These are phyloP conservation scores for Volucella inflata DNA, from an alignment of 2,888 invertebrate genomes.

Conservation along the genomic window DNA sequence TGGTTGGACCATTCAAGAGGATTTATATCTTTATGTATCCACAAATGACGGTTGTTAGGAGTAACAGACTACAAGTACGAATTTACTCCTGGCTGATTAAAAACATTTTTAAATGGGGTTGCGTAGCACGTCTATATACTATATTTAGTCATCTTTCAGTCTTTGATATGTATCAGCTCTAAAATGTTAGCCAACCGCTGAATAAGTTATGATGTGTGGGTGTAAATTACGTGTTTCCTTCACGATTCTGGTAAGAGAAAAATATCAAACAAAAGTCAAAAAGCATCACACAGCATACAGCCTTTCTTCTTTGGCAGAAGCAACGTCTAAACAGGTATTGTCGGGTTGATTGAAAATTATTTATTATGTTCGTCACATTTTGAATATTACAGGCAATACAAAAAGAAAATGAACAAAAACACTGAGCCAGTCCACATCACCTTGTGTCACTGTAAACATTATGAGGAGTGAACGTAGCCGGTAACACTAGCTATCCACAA, in stretches of 20 bases:
- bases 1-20: slow-evolving; percentile 50
- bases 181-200: slow-evolving; percentile 46
- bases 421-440: slow-evolving; percentile 49
- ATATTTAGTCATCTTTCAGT: slow-evolving; percentile 2
- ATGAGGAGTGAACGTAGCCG: slow-evolving; percentile 50
- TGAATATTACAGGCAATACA: slow-evolving; percentile 56
- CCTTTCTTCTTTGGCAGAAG: background rate
- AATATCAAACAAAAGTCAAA: slow-evolving; percentile 67
- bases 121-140: background rate
- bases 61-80: slow-evolving; percentile 45
- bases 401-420: slow-evolving; percentile 13
- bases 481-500: background rate
- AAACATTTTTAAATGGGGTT: slow-evolving; percentile 59
- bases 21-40: slow-evolving; percentile 60
- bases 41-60: slow-evolving; percentile 49
- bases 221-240: slow-evolving; percentile 47
- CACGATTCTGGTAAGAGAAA: slow-evolving; percentile 4
- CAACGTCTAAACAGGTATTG: slow-evolving; percentile 37
- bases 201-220: slow-evolving; percentile 60
- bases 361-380: slow-evolving; percentile 72
- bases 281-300: slow-evolving; percentile 7
- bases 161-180: slow-evolving; percentile 2
- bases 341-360: slow-evolving; percentile 71
- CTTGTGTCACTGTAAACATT: slow-evolving; percentile 63
- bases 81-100: slow-evolving; percentile 55